phyloP scores from a whole-genome alignment of 2,888 invertebrate species.

The Latheticus oryzae region DNA sequence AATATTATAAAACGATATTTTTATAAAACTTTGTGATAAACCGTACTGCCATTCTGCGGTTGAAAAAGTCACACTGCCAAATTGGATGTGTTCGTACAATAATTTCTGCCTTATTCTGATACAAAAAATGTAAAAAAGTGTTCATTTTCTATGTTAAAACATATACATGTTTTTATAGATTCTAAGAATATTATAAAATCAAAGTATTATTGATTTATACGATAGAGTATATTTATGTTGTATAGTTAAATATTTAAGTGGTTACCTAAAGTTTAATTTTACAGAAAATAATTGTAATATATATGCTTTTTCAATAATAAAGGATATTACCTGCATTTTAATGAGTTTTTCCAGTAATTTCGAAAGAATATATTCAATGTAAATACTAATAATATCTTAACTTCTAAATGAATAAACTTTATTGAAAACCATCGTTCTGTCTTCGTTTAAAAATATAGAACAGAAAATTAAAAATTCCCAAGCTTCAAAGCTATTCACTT shows the following conservation, averaged over 20 bases:
- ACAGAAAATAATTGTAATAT: slow-evolving; percentile 51
- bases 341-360: neutral
- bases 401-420: too few species aligned
- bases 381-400: too few species aligned
- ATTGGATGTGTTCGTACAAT: slow-evolving; percentile 44
- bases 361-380: neutral
- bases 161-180: slow-evolving; percentile 18
- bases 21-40: slow-evolving; percentile 44
- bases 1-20: neutral
- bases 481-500: too few species aligned
- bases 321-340: slow-evolving; percentile 13
- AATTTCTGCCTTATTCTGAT: slow-evolving; percentile 24
- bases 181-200: slow-evolving; percentile 30
- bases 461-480: too few species aligned
- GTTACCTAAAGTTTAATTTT: slow-evolving; percentile 53
- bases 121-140: slow-evolving; percentile 34
- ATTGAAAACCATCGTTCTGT: too few species aligned
- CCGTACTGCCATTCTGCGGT: slow-evolving; percentile 44
- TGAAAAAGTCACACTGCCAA: slow-evolving; percentile 51
- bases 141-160: slow-evolving; percentile 24
- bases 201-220: slow-evolving; percentile 39
- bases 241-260: slow-evolving; percentile 54
- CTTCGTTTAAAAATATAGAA: too few species aligned
- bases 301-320: slow-evolving; percentile 42
- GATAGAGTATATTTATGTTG: slow-evolving; percentile 48